Evolutionary conservation across 2,113 vertebrate genomes (phyloP).

Genomic region (Brachypteracias leptosomus): DNA sequence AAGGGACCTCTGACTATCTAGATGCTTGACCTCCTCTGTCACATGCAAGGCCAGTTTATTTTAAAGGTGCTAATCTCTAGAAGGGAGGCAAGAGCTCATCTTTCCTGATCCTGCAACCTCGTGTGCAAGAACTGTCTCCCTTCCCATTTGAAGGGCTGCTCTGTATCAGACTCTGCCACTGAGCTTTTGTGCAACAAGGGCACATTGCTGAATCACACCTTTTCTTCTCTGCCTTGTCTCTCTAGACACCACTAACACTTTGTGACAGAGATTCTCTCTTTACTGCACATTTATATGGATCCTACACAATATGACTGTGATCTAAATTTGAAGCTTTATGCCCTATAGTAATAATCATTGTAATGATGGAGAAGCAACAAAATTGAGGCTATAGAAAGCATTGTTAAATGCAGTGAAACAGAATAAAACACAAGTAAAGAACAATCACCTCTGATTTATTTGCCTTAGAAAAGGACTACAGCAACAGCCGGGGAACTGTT

Average conservation of each 20-base stretch:
- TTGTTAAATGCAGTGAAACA: neutral
- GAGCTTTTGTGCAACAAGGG: neutral
- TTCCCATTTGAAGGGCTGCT: neutral
- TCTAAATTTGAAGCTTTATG: neutral
- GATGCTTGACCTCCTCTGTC: neutral
- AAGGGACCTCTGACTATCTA: neutral
- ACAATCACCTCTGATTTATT: neutral
- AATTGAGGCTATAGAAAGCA: neutral
- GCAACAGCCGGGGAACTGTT: neutral
- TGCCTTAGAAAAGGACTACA: neutral
- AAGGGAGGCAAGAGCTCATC: neutral
- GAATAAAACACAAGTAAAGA: neutral
- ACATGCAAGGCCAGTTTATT: neutral
- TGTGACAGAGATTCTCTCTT: neutral
- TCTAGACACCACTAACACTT: neutral
- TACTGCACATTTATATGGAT: neutral
- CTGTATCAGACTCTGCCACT: neutral
- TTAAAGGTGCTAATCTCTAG: neutral
- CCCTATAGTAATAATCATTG: neutral
- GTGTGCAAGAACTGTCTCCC: neutral
- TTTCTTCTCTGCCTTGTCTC: neutral
- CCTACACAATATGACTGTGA: neutral
- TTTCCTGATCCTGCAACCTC: neutral
- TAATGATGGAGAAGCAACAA: neutral
- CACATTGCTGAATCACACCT: neutral